Evolutionary conservation across 1,140 invertebrate genomes (phyloP).

Genomic region (Polypedilum pembai): DNA sequence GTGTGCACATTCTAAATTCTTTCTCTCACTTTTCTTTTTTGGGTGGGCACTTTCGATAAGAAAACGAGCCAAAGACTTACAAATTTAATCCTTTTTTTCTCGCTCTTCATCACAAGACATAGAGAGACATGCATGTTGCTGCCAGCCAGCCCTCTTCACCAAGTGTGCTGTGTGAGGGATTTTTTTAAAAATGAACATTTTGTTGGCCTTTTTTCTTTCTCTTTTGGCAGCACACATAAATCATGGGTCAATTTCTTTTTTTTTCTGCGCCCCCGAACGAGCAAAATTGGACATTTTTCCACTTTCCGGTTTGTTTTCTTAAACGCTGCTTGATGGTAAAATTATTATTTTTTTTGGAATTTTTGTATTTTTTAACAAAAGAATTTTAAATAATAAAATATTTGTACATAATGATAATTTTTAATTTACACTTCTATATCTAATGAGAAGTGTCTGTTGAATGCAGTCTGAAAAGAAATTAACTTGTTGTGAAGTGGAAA

Average conservation of each 20-base stretch:
- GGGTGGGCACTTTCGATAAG: constrained; percentile 9
- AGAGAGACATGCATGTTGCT: constrained; percentile 7
- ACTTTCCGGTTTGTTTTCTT: neutral
- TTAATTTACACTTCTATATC: too few relatives aligned
- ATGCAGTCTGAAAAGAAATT: too few relatives aligned
- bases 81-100: neutral
- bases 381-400: neutral
- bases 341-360: neutral
- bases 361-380: neutral
- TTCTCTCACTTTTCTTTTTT: neutral
- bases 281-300: neutral
- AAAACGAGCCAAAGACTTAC: neutral
- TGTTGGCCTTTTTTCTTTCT: neutral
- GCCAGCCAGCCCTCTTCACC: neutral
- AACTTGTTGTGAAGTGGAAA: too few relatives aligned
- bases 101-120: constrained; percentile 1
- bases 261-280: neutral
- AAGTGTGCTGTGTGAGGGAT: constrained; percentile 8
- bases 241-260: constrained; percentile 12
- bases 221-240: constrained; percentile 8
- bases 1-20: neutral
- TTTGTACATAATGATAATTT: too few relatives aligned
- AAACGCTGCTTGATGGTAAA: too few relatives aligned
- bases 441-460: too few relatives aligned
- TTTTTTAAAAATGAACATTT: neutral